These are phyloP conservation scores for Galemys pyrenaicus DNA, from an alignment of 2,113 vertebrate species.

Conservation along the genomic window DNA sequence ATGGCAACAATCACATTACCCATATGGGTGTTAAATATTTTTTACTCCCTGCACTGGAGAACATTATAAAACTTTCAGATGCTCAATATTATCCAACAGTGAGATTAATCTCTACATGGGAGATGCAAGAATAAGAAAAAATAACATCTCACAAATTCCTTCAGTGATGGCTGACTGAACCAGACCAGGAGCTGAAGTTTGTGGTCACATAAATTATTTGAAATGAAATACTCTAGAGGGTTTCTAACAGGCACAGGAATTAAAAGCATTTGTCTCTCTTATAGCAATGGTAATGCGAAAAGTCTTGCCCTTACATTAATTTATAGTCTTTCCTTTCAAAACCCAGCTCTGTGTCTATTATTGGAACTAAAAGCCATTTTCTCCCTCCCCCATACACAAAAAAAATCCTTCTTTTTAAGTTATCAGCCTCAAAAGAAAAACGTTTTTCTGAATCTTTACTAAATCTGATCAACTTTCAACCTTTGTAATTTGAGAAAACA, in stretches of 20 bases:
- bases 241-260: neutral
- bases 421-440: slow-evolving; percentile 14
- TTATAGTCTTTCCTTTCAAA: neutral
- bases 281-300: neutral
- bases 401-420: neutral
- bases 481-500: neutral
- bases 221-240: neutral
- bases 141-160: neutral
- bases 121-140: neutral
- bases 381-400: neutral
- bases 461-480: neutral
- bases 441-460: neutral
- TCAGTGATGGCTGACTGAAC: neutral
- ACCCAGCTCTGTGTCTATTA: neutral
- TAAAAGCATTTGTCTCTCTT: neutral
- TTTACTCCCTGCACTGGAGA: neutral
- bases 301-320: neutral
- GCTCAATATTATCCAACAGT: neutral
- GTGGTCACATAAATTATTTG: neutral
- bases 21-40: neutral
- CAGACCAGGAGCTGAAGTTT: neutral
- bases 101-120: neutral
- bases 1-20: neutral
- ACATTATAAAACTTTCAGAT: neutral
- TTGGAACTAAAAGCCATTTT: neutral